Evolutionary conservation across 1,140 invertebrate genomes (phyloP), one percentile per base, ranked within the genome.

Genomic region (Dendroctonus valens): DNA sequence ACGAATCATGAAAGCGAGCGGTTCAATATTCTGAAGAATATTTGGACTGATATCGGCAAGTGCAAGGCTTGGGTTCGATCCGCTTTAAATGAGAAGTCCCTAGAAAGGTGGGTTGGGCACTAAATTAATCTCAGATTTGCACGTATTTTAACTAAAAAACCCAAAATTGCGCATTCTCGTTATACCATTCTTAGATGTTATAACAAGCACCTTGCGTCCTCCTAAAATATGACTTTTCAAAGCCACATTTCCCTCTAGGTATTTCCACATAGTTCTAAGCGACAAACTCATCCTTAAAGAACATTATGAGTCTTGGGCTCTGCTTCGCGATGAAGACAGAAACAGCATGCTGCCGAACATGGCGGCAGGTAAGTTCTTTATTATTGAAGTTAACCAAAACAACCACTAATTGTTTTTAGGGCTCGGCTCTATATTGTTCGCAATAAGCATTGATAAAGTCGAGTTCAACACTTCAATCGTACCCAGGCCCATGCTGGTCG

Each of bases 1-100:
- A 94, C 90, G 50, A 89, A 89, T 80, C 92, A 95, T 80, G 94
- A 97, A 77, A 85, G 89, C 69, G 91, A 95, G 76, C 83, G 94
- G 67, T 96, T 92, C 77, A 83, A 85, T 66, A 83, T 89, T n/a
- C 80, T 96, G 39, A 86, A 89, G 73, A 87, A 89, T 70, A 88
- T 96, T 11, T 87, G 86, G 70, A 92, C 90, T 14, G 91, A 94
- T 79, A 82, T 85, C 62, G 92, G 92, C 14, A 83, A 90, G 69
- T 93, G 92, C 11, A 83, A 91, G 78, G 91, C 93, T 12, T 97
- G 94, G 89, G 81, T 96, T 11, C 79, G 94, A 73, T 89, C 92
- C 41, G 82, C 91, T 37, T 81, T 96, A 7, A 96, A 96, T 83
- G 94, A 97, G 79, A 84, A 90, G 73, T 93, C 91, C 2, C 81